Evolutionary conservation across 53 echinoderm and acorn worm genomes (phyloP), one percentile per base, ranked within the genome.

Genomic region (Holothuria leucospilota): DNA sequence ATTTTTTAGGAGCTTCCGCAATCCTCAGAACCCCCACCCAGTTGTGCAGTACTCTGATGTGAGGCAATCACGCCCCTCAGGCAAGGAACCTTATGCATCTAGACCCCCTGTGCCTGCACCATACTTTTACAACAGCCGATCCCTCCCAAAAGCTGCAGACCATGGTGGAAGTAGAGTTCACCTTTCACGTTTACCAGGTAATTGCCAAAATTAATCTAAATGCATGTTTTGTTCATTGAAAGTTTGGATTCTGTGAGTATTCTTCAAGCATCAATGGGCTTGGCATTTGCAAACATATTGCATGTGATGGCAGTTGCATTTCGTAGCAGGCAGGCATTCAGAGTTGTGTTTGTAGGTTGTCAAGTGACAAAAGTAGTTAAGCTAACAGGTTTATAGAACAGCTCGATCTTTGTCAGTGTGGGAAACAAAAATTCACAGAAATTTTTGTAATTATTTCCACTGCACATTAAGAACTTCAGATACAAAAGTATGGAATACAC

Each of bases 21-120:
- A 93, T 63, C 96, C 96, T 24, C 87, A 93, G 61, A 94, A 94
- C 68, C 96, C 96, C 26, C 96, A 96, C 53, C 70, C 96, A 59
- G 96, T 96, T 34, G 88, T 96, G 12, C 96, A 94, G 90, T 96
- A 96, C 69, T 86, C 92, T 75, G 94, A 91, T 78, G 85, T 91
- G 15, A 86, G 82, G 39, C 67, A 85, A 8, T 72, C 82, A 18
- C 46, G 87, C 14, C 77, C 20, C 52, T 74, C 91, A 29, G 46
- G 87, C 42, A 84, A 86, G 13, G 62, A 73, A 20, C 27, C 71
- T 25, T 62, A 39, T 49, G 46, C 61, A 2, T 39, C 59, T 8
- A 86, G 93, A 59, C 94, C 96, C 20, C 94, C 93, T 3, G 96
- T 96, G 14, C 96, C 96, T 34, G 90, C 94, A 20, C 96, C 96